Evolutionary conservation across 2,797 vertebrate genomes (phyloP), one percentile per base, ranked within the genome.

Genomic region (Alectoris magna): DNA sequence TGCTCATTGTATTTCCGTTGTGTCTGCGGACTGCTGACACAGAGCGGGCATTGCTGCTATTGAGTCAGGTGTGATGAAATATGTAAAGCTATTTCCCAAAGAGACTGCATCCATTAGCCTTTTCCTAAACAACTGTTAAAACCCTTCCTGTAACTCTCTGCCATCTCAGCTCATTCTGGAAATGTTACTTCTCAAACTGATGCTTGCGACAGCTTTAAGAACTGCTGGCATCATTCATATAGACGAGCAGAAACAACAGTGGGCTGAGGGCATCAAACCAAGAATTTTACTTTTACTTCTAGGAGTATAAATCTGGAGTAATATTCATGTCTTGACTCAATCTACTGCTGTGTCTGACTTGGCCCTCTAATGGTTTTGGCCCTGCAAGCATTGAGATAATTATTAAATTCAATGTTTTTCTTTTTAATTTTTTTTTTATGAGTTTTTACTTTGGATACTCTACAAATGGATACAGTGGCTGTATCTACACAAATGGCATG

Each of bases 41-140:
- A 84, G 70, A 63, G 88, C 90, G 87, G 94, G 70, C 92, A 92
- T 81, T 87, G 44, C 70, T 0, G 14, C 83, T 84, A 15, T 55
- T 86, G 82, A 88, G 83, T 74, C 91, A 95, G 82, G 93, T 93
- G 85, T 76, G 90, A 81, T 86, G 85, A 92, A 94, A 93, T 94
- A 93, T 90, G 91, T 72, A 94, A 93, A 92, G 63, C 82, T 81
- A 63, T 83, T 90, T 93, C 93, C 91, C 94, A 90, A 75, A 91
- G 94, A 78, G 93, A 77, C 66, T 75, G 55, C 79, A 93, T 91
- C 92, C 82, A 77, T 77, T 71, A 83, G 56, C 10, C 64, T 48
- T n/a, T 84, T 81, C 64, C 29, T 1, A 36, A 88, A 75, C 64
- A 84, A 87, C 81, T 70, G 56, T 89, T 91, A 71, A 74, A 89